Percentiles rank a stretch among this genome's conserved stretches.
Evolutionary conservation across 2,888 invertebrate species (phyloP).

Genomic region (Phoronis australis): DNA sequence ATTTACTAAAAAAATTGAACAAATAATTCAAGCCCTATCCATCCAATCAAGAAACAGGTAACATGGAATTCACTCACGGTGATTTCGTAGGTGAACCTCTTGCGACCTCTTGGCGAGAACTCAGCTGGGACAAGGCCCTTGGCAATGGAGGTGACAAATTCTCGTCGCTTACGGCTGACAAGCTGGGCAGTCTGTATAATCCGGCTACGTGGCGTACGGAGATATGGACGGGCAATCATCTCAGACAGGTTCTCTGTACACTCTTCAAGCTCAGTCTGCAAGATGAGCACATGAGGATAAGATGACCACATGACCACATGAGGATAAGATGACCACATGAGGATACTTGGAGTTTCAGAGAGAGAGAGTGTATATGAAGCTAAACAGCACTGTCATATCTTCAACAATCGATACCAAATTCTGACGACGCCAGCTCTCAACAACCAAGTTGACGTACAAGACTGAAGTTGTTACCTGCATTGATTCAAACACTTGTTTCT

Average conservation of each 20-base stretch:
- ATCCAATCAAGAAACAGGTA: too few relatives aligned
- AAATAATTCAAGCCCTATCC: too few relatives aligned
- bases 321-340: too few relatives aligned
- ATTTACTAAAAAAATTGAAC: too few relatives aligned
- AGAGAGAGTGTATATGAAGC: too few relatives aligned
- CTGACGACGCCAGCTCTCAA: neutral
- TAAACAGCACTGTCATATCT: too few relatives aligned
- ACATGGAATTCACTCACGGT: too few relatives aligned
- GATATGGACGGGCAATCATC: constrained; percentile 63
- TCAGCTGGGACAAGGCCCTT: constrained; percentile 57
- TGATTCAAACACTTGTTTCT: constrained; percentile 65
- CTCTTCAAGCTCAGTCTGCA: constrained; percentile 65
- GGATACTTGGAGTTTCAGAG: too few relatives aligned
- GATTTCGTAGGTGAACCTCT: too few relatives aligned
- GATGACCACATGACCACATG: too few relatives aligned
- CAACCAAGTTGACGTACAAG: neutral
- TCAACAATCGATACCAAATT: too few relatives aligned
- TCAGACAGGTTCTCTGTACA: constrained; percentile 64
- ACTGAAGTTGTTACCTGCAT: constrained; percentile 59
- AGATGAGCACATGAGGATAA: too few relatives aligned
- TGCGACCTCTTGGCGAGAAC: constrained; percentile 61
- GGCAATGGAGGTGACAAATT: constrained; percentile 62
- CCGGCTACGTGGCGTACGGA: constrained; percentile 60
- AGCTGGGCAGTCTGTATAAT: constrained; percentile 62
- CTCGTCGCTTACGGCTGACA: constrained; percentile 61